These are phyloP conservation scores for Numida meleagris DNA, from an alignment of 2,113 vertebrate species.

Conservation along the genomic window DNA sequence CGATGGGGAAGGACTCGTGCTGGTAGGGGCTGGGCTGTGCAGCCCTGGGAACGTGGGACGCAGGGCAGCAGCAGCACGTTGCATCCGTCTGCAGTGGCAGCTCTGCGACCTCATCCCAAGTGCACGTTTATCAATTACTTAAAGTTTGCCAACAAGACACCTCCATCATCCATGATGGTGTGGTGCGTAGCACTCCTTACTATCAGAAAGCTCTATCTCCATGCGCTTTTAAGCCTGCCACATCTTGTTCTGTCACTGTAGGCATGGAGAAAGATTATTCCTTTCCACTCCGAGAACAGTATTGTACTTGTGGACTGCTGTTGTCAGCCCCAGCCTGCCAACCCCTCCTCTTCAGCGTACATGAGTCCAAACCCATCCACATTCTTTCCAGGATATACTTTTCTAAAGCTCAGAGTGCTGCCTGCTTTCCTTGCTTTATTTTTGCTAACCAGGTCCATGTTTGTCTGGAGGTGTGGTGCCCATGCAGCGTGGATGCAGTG, in stretches of 20 bases:
- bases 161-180: neutral
- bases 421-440: neutral
- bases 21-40: too few relatives aligned
- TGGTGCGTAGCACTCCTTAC: neutral
- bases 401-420: neutral
- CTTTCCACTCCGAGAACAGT: neutral
- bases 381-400: rapidly evolving
- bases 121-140: rapidly evolving
- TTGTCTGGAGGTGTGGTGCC: neutral
- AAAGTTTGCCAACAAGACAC: neutral
- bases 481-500: rapidly evolving
- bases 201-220: neutral
- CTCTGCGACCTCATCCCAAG: rapidly evolving
- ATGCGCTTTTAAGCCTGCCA: neutral
- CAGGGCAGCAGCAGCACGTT: neutral
- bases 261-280: neutral
- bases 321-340: neutral
- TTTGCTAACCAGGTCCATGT: neutral
- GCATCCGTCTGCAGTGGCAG: rapidly evolving
- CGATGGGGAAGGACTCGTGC: rapidly evolving
- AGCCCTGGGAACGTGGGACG: too few relatives aligned
- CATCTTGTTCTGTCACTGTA: neutral
- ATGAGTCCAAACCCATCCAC: neutral
- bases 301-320: neutral
- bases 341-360: neutral